Percentiles rank a stretch among this genome's conserved stretches.
phyloP scores from a whole-genome alignment of 2,888 invertebrate species.

The Dyspetes luteomarginatus region DNA sequence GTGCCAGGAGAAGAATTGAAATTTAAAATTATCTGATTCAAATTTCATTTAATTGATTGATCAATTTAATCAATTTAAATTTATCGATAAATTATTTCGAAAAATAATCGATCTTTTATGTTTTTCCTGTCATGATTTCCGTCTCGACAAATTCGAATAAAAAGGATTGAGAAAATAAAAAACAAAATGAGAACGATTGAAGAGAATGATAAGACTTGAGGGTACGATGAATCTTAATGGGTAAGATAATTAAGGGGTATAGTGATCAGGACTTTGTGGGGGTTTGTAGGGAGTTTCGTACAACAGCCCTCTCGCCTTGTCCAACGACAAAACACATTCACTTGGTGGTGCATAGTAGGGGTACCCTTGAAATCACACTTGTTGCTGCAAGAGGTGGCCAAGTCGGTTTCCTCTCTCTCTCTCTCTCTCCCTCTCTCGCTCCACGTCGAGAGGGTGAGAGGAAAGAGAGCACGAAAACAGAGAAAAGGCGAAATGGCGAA shows the following conservation, averaged over 20 bases:
- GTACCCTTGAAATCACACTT: slow-evolving; percentile 80
- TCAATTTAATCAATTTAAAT: neutral
- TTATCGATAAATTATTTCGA: neutral
- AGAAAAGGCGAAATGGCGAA: slow-evolving; percentile 19
- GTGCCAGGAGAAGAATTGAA: neutral
- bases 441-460: slow-evolving; percentile 19
- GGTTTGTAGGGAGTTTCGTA: neutral
- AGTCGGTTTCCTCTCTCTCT: slow-evolving; percentile 18
- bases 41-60: neutral
- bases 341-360: slow-evolving; percentile 16
- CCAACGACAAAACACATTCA: slow-evolving; percentile 32
- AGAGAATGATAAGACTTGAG: neutral
- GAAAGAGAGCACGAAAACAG: slow-evolving; percentile 37
- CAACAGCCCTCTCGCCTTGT: slow-evolving; percentile 44
- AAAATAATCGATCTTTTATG: neutral
- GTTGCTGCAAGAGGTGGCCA: slow-evolving; percentile 76
- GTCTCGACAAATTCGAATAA: neutral
- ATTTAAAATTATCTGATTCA: too few species aligned
- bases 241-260: neutral
- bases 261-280: neutral
- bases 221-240: neutral
- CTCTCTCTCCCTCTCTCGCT: neutral
- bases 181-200: neutral
- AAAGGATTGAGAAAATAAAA: neutral
- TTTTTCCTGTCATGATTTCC: neutral